A percentile compares a stretch with the other conserved stretches of the same genome.
Evolutionary conservation across 2,113 vertebrate species (phyloP).

Genomic region (Plestiodon gilberti): DNA sequence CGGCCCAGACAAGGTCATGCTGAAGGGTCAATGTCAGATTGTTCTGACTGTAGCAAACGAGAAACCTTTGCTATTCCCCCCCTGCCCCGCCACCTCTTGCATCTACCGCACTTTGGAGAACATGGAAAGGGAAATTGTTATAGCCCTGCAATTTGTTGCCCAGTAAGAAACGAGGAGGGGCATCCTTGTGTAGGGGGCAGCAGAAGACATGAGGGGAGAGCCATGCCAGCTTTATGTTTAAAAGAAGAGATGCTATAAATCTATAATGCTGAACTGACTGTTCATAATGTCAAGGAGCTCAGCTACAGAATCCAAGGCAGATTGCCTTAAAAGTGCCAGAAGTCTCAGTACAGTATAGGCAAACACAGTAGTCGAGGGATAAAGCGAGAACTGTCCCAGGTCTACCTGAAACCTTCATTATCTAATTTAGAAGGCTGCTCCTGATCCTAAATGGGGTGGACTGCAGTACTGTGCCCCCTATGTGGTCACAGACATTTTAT

Average conservation of each 20-base stretch:
- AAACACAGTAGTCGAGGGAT: neutral
- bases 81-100: neutral
- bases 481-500: neutral
- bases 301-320: slow-evolving; percentile 21
- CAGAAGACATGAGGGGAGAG: neutral
- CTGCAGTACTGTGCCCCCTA: neutral
- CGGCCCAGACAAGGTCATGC: slow-evolving; percentile 60
- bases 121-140: slow-evolving; percentile 43
- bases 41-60: slow-evolving; percentile 24
- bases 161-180: neutral
- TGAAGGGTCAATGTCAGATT: slow-evolving; percentile 59
- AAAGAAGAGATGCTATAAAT: neutral
- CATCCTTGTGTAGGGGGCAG: neutral
- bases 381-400: neutral
- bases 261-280: slow-evolving; percentile 23
- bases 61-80: neutral
- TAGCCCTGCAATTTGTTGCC: neutral
- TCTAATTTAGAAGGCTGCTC: neutral
- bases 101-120: neutral
- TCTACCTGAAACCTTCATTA: neutral
- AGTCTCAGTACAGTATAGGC: neutral
- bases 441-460: neutral
- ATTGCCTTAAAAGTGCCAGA: slow-evolving; percentile 31
- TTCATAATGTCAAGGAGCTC: slow-evolving; percentile 9
- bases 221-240: neutral